phyloP scores from a whole-genome alignment of 2,797 vertebrate species.

The Hozukius guyotensis region DNA sequence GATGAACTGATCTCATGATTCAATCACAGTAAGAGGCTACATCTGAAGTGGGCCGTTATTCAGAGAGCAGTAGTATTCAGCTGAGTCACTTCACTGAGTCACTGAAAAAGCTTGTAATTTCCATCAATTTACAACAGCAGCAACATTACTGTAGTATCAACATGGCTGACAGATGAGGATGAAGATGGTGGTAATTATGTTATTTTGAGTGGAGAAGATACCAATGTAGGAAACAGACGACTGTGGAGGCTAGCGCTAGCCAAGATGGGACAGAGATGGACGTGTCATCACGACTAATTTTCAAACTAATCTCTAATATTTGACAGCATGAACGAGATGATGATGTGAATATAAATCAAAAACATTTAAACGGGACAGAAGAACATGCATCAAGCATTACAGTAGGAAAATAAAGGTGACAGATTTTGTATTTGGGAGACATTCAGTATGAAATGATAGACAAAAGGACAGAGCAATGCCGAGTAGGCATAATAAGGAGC shows the following conservation, averaged over 20 bases:
- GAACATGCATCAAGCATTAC: slow-evolving; percentile 50
- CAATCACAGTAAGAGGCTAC: slow-evolving; percentile 1
- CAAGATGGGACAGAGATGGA: slow-evolving; percentile 46
- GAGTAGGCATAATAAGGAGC: slow-evolving; percentile 75
- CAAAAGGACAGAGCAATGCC: slow-evolving; percentile 82
- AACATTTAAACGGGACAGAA: slow-evolving; percentile 35
- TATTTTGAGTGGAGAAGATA: slow-evolving; percentile 33
- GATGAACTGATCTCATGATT: slow-evolving; percentile 33
- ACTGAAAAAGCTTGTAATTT: slow-evolving; percentile 30
- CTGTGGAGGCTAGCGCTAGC: neutral
- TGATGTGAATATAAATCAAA: slow-evolving; percentile 9
- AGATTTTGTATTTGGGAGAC: slow-evolving; percentile 22
- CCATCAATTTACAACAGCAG: slow-evolving; percentile 30
- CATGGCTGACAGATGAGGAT: slow-evolving; percentile 49
- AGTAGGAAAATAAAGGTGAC: slow-evolving; percentile 14
- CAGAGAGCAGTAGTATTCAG: slow-evolving; percentile 39
- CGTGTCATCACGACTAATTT: neutral
- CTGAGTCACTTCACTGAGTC: slow-evolving; percentile 41
- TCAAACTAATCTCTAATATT: slow-evolving; percentile 14
- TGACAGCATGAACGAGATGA: slow-evolving; percentile 28
- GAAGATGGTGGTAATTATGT: slow-evolving; percentile 44
- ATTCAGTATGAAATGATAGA: slow-evolving; percentile 48
- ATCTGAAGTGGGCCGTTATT: slow-evolving; percentile 37
- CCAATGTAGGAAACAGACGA: slow-evolving; percentile 29
- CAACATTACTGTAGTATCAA: slow-evolving; percentile 37